Base-by-base conservation (phyloP, 2,888 invertebrate genomes). In the Lycocerus yunnanus region DNA sequence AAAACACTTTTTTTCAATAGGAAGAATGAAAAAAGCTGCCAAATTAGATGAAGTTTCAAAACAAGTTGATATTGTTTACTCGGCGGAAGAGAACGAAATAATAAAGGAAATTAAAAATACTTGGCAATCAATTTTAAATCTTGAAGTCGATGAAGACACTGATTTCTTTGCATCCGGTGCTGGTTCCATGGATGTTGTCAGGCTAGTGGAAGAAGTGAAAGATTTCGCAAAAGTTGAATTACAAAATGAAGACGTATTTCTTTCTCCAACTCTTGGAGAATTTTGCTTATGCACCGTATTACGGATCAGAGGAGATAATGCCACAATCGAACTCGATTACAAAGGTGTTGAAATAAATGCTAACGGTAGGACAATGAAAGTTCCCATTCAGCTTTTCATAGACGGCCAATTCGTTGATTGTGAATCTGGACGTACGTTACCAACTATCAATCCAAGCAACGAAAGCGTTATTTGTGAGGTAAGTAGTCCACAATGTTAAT, bases 151-250 rank as follows among this genome's bases (percentile, higher is more conserved):
- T 10, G 91, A 92, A 9, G 92, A 92, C 2, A 96, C 96, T 0
- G 97, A 98, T 84, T 98, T 99, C 88, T 98, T 99, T 87, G 92
- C 91, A 1, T 92, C 92, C n/a, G 98, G 98, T 11, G 98, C 96
- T n/a, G 96, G 97, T 0, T 98, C 98, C 8, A 98, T 99, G 97
- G 98, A 99, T 86, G 97, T 98, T 1, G 97, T 98, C 0, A 89
- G 92, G 81, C 85, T 98, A 68, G 93, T 98, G 0, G 98, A 98
- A 87, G 98, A 98, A 88, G 91, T 97, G 0, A 96, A 95, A 84
- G 96, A 96, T 77, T 88, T 93, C 43, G 90, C 94, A 9, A 91
- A 91, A 77, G 87, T 97, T 0, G 92, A 93, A 68, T 84, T 99
- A 10, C 93, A 95, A 83, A 97, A 97, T 84, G 96, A 96, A 83